phyloP scores from a whole-genome alignment of 2,797 vertebrate species.

The Pipistrellus kuhlii region DNA sequence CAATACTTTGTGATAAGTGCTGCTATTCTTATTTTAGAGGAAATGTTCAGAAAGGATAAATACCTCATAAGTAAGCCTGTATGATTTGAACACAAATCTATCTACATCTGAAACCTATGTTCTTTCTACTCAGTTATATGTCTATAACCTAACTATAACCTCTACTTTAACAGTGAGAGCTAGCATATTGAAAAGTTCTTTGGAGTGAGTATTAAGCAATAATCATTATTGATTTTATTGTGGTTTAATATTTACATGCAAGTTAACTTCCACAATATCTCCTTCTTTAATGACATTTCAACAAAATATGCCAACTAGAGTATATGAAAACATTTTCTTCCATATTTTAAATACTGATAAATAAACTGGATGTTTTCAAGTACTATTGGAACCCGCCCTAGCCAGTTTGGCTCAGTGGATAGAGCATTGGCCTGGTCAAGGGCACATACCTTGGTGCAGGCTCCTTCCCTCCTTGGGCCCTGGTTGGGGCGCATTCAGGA shows the following conservation, averaged over 20 bases:
- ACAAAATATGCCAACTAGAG: not conserved
- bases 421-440: no score
- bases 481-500: no score
- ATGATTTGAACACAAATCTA: conserved; percentile 12
- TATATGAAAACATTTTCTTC: not conserved
- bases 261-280: not conserved
- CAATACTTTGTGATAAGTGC: not conserved
- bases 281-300: not conserved
- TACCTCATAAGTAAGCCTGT: not conserved
- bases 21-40: conserved; percentile 17
- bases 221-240: not conserved
- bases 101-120: conserved; percentile 13
- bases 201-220: not conserved
- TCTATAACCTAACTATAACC: not conserved
- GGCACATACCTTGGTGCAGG: no score
- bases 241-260: not conserved
- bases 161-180: not conserved
- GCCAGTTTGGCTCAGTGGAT: no score
- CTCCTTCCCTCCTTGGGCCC: no score
- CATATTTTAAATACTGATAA: not conserved
- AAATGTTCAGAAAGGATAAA: conserved; percentile 9
- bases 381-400: not conserved
- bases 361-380: not conserved
- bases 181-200: conserved; percentile 9
- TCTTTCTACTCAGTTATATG: not conserved